Conservation (phyloP, 2,888 invertebrate genomes). For the Deilephila elpenor region DNA sequence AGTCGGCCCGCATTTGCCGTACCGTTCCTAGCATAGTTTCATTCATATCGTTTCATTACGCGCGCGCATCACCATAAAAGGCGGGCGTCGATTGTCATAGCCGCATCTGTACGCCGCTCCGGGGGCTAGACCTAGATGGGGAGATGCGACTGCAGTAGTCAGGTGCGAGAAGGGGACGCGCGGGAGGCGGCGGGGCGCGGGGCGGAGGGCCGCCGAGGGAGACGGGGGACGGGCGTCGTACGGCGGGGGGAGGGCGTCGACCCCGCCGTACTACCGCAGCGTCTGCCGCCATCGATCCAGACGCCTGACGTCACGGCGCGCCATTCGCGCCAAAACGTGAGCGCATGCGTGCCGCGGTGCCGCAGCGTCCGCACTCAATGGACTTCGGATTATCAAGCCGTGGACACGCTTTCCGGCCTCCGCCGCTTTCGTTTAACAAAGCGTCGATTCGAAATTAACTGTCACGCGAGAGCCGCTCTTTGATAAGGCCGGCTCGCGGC, state of each 20-base stretch:
- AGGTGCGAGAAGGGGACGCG: constrained; percentile 65
- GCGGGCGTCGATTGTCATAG: constrained; percentile 69
- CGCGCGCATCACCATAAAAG: constrained; percentile 71
- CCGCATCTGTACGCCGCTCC: constrained; percentile 58
- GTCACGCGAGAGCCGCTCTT: constrained; percentile 68
- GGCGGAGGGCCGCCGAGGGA: constrained; percentile 63
- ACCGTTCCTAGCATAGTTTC: constrained; percentile 64
- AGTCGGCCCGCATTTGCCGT: constrained; percentile 52
- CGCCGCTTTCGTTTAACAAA: constrained; percentile 64
- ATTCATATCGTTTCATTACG: constrained; percentile 71
- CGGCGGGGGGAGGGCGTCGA: constrained; percentile 75
- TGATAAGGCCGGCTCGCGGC: constrained; percentile 48
- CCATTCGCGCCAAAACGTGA: constrained; percentile 84
- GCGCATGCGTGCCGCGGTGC: constrained; percentile 79
- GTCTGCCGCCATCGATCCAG: constrained; percentile 85
- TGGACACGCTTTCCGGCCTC: constrained; percentile 76
- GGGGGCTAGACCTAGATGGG: constrained; percentile 69
- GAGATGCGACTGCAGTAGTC: constrained; percentile 81
- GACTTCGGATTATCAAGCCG: constrained; percentile 74
- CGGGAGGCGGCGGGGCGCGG: constrained; percentile 50
- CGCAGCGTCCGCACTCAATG: constrained; percentile 82
- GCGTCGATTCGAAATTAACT: constrained; percentile 67
- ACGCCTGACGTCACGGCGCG: constrained; percentile 83
- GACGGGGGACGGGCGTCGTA: constrained; percentile 65
- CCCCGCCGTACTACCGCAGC: constrained; percentile 84